Evolutionary conservation across 2,888 invertebrate species (phyloP).

Genomic region (Amblyjoppa proteus): DNA sequence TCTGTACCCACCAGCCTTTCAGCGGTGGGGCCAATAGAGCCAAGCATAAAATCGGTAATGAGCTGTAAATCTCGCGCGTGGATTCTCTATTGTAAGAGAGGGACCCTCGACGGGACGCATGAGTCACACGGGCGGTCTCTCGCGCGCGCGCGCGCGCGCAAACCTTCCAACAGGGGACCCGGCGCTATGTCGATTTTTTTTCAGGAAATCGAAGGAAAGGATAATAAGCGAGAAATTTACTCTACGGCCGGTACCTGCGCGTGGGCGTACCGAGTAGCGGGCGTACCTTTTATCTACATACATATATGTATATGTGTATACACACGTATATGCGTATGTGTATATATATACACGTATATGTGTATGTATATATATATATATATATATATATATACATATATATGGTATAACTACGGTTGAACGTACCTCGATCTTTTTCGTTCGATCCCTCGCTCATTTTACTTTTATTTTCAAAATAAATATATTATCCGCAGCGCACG

Average conservation of each 20-base stretch:
- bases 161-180: conserved; percentile 61
- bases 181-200: conserved; percentile 72
- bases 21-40: conserved; percentile 52
- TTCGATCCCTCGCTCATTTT: conserved; percentile 34
- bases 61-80: conserved; percentile 82
- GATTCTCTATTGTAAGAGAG: conserved; percentile 71
- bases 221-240: conserved; percentile 84
- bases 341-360: conserved; percentile 14
- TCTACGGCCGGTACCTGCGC: conserved; percentile 77
- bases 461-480: conserved; percentile 58
- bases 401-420: conserved; percentile 17
- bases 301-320: conserved; percentile 27
- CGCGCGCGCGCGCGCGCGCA: conserved; percentile 27
- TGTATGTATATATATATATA: neutral
- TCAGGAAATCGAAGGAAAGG: conserved; percentile 82
- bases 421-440: conserved; percentile 44
- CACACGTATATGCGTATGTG: too few species aligned
- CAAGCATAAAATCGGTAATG: conserved; percentile 82
- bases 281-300: conserved; percentile 59
- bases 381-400: neutral
- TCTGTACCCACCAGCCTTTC: neutral
- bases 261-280: conserved; percentile 69
- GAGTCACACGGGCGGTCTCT: conserved; percentile 54
- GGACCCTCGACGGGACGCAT: conserved; percentile 69
- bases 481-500: conserved; percentile 50